These are phyloP conservation scores for Meleagris gallopavo DNA, from an alignment of 2,113 vertebrate genomes.

Conservation along the genomic window DNA sequence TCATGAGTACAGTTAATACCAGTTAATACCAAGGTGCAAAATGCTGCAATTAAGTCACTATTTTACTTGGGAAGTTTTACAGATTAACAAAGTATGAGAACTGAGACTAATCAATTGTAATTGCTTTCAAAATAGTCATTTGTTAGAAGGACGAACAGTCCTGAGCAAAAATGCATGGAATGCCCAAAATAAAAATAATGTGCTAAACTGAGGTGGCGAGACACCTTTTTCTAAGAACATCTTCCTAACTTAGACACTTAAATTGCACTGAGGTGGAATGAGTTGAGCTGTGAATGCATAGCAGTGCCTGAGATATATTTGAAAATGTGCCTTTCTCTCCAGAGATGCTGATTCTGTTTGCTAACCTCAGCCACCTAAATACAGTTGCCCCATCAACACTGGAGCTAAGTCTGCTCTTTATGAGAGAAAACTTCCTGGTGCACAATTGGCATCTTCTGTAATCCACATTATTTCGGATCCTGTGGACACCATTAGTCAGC, in stretches of 20 bases:
- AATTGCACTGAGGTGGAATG: neutral
- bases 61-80: slow-evolving; percentile 49
- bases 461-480: neutral
- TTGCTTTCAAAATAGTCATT: neutral
- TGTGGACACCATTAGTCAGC: neutral
- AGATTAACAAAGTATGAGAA: slow-evolving; percentile 26
- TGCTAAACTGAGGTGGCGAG: neutral
- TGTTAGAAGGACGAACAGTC: neutral
- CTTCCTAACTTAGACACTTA: neutral
- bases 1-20: slow-evolving; percentile 76
- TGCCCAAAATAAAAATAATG: neutral
- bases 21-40: slow-evolving; percentile 74
- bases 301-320: fast-evolving
- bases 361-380: neutral
- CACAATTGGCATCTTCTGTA: neutral
- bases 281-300: neutral
- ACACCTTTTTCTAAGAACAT: neutral
- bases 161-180: neutral
- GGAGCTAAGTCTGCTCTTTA: neutral
- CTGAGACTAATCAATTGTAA: neutral
- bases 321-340: neutral
- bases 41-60: neutral
- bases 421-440: neutral
- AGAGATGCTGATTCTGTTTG: neutral
- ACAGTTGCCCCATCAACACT: neutral